Base-by-base conservation (phyloP, 2,113 vertebrate species). In the Erpornis zantholeuca region DNA sequence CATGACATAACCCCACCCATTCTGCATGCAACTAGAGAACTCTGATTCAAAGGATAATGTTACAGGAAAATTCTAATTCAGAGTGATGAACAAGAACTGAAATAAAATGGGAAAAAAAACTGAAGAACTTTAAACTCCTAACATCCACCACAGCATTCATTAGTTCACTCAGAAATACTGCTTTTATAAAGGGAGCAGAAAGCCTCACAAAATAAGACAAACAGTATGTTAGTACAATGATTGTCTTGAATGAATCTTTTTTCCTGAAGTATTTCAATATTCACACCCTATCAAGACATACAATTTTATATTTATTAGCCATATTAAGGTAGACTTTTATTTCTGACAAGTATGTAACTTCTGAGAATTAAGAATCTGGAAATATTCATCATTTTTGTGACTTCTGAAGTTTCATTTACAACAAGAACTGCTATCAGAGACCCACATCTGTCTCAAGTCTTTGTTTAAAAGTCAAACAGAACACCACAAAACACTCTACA, bases 191-290 rank as follows among this genome's bases (percentile, higher is more conserved):
- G 50, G 17, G 8, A 28, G 35, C 21, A 94, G 42, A 83, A 90
- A 86, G 42, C 3, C 3, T 77, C 68, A 47, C 11, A 75, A 69
- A 92, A 82, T 18, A 68, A 68, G 33, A 21, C 18, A 82, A 84
- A 81, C 7, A 24, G 11, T 15, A 21, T 3, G 8, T 31, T 56
- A 63, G 22, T 12, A 53, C 10, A 64, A 15, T 6, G 3, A 83
- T 3, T 1, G 0, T 14, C 52, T 44, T 10, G 1, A 81, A 35
- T 25, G 0, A 38, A 75, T 22, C 5, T 56, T 49, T 79, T 33
- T 65, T 27, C n/a, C 16, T 79, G 8, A 70, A 84, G 4, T 78
- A 75, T 71, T 83, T 94, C n/a, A 69, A 60, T 18, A 85, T 29
- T 76, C 42, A 79, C 12, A 61, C 18, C 42, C 29, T 50, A 69